These are phyloP conservation scores for Melieria picta DNA, from an alignment of 2,888 invertebrate species.

Conservation along the genomic window DNA sequence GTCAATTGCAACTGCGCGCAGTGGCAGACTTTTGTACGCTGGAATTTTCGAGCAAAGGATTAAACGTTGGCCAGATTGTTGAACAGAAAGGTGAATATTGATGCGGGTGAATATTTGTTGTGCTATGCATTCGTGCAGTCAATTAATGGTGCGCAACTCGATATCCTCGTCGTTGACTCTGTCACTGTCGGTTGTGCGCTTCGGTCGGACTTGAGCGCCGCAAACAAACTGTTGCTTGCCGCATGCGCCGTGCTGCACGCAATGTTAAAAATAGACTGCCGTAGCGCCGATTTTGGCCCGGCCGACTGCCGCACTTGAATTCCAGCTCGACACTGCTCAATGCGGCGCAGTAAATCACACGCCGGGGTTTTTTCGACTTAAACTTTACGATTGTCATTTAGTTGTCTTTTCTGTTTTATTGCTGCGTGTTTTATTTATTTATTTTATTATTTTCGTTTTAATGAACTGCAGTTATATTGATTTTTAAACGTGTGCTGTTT, in stretches of 20 bases:
- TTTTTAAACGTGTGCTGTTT: neutral
- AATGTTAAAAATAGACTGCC: neutral
- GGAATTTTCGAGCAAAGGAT: no score
- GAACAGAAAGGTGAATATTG: no score
- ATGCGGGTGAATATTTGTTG: no score
- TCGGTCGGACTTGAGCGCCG: neutral
- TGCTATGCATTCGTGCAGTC: neutral
- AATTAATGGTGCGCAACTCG: neutral
- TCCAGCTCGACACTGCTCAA: no score
- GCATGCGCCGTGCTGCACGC: neutral
- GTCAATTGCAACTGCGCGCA: no score
- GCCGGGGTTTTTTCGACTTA: neutral
- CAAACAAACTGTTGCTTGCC: neutral
- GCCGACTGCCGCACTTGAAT: no score
- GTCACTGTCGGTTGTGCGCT: neutral
- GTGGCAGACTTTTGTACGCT: no score
- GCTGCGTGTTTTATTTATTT: neutral
- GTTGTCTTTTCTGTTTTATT: neutral
- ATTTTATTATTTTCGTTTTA: neutral
- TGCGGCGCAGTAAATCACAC: no score
- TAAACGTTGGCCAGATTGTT: no score
- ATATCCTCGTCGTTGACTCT: conserved; percentile 11
- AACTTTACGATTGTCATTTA: neutral
- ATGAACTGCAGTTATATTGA: conserved; percentile 7
- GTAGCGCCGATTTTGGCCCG: neutral